phyloP scores from a whole-genome alignment of 2,797 vertebrate species.

The Hoplostethus mediterraneus region DNA sequence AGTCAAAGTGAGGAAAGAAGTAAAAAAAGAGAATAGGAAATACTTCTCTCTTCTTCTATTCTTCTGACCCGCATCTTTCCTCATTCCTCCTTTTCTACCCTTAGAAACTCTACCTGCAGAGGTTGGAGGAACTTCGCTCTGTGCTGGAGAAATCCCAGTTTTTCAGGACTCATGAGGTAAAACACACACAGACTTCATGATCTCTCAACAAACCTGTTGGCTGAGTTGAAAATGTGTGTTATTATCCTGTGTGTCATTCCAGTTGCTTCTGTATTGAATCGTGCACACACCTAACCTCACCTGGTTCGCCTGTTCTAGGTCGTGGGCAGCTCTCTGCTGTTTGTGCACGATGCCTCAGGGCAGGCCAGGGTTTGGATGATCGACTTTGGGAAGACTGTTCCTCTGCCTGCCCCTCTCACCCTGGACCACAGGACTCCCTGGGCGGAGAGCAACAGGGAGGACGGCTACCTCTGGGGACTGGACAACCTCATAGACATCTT shows the following conservation, averaged over 20 bases:
- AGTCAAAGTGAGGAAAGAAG: not conserved
- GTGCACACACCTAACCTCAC: constrained; percentile 1
- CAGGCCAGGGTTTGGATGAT: constrained; percentile 94
- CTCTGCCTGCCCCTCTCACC: constrained; percentile 76
- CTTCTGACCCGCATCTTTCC: not conserved
- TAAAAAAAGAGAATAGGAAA: not conserved
- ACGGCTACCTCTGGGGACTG: constrained; percentile 93
- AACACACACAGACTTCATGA: not conserved
- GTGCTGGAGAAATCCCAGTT: constrained; percentile 88
- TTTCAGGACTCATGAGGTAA: constrained; percentile 92
- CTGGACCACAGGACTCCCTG: constrained; percentile 90
- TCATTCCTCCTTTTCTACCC: not conserved
- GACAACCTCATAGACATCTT: constrained; percentile 89
- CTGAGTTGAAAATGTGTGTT: not conserved
- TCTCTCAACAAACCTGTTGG: constrained; percentile 35
- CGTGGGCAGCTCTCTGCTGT: constrained; percentile 93
- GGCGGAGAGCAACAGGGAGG: constrained; percentile 91
- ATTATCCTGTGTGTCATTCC: not conserved
- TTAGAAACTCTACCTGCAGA: constrained; percentile 85
- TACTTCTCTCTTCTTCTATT: not conserved
- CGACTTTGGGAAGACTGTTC: constrained; percentile 93
- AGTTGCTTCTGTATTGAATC: constrained; percentile 14
- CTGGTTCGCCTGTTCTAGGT: constrained; percentile 80
- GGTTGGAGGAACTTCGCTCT: constrained; percentile 84
- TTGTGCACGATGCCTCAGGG: constrained; percentile 89